A percentile compares a stretch with the other conserved stretches of the same genome.
Evolutionary conservation across 2,113 vertebrate genomes (phyloP).

Genomic region (Ivindomyrus marchei): DNA sequence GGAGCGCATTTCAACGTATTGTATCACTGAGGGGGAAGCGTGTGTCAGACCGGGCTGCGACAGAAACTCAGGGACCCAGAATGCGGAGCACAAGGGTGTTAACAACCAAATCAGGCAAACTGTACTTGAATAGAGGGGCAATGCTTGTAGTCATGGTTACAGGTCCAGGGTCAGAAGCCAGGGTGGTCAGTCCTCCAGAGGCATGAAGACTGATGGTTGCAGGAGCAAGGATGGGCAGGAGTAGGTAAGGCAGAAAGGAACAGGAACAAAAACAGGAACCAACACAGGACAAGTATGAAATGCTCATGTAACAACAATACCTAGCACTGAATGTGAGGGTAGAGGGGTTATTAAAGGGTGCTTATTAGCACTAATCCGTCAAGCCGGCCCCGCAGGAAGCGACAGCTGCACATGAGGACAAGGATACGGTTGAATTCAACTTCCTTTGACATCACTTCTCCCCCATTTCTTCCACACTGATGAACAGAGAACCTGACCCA

Average conservation of each 20-base stretch:
- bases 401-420: not conserved
- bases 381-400: not conserved
- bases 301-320: not conserved
- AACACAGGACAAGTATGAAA: not conserved
- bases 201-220: not conserved
- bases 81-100: not conserved
- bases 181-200: not conserved
- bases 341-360: not conserved
- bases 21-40: not conserved
- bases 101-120: not conserved
- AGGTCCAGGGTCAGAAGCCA: not conserved
- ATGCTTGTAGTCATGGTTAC: not conserved
- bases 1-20: not conserved
- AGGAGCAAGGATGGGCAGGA: not conserved
- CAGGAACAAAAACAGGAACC: not conserved
- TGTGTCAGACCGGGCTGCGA: not conserved
- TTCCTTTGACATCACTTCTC: not conserved
- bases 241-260: not conserved
- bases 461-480: not conserved
- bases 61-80: not conserved
- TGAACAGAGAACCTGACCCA: not conserved
- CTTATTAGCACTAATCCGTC: not conserved
- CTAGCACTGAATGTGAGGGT: not conserved
- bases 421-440: not conserved
- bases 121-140: not conserved